Percentiles rank a stretch among this genome's conserved stretches.
Evolutionary conservation across 2,888 invertebrate genomes (phyloP).

Genomic region (Tenthredo livida): DNA sequence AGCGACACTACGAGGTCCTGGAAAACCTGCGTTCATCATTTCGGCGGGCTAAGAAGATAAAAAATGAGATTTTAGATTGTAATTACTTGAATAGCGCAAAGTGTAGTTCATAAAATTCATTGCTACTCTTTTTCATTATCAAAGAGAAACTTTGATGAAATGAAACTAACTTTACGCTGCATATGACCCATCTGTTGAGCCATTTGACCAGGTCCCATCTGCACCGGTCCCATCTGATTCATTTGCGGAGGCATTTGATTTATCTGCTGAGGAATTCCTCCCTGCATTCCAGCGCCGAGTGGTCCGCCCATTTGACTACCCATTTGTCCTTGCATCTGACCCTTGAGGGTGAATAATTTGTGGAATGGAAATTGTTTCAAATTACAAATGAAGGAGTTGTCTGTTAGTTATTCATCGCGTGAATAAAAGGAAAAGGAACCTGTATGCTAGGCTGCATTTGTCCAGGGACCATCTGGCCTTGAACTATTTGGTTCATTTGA

Average conservation of each 20-base stretch:
- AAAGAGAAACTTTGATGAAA: neutral
- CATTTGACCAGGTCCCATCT: slow-evolving; percentile 73
- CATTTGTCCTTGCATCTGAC: slow-evolving; percentile 70
- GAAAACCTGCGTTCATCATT: slow-evolving; percentile 79
- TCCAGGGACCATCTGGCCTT: slow-evolving; percentile 67
- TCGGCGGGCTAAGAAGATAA: slow-evolving; percentile 70
- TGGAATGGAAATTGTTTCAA: neutral
- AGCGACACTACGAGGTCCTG: slow-evolving; percentile 83
- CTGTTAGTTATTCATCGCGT: neutral
- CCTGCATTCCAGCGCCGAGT: slow-evolving; percentile 70
- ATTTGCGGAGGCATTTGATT: slow-evolving; percentile 67
- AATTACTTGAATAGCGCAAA: neutral
- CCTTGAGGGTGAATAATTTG: slow-evolving; percentile 39
- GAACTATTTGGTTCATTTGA: slow-evolving; percentile 69
- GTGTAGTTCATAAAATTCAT: slow-evolving; percentile 17
- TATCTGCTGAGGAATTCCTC: slow-evolving; percentile 69
- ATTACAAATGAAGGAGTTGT: neutral
- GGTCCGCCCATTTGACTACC: slow-evolving; percentile 73
- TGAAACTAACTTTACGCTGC: slow-evolving; percentile 72
- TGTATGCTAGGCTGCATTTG: slow-evolving; percentile 75
- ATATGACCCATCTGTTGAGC: slow-evolving; percentile 79
- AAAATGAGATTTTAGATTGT: slow-evolving; percentile 51
- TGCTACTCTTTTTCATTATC: neutral
- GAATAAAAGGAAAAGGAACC: slow-evolving; percentile 59
- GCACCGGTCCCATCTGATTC: slow-evolving; percentile 75